Percentiles rank a stretch among this genome's conserved stretches.
Evolutionary conservation across 2,113 vertebrate species (phyloP).

Genomic region (Peromyscus californicus): DNA sequence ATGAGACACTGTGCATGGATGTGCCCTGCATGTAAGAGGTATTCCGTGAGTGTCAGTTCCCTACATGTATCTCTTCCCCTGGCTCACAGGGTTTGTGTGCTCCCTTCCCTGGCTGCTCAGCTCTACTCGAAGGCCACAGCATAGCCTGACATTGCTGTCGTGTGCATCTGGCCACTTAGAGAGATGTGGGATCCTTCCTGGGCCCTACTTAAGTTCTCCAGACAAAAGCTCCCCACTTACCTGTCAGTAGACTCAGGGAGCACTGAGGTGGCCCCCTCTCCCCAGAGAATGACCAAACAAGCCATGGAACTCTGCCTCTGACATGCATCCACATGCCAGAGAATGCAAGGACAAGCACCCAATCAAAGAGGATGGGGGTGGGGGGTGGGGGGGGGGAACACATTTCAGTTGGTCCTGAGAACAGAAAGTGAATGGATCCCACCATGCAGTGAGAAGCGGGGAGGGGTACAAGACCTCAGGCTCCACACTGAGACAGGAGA

Average conservation of each 20-base stretch:
- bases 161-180: too few species aligned
- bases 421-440: not conserved
- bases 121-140: not conserved
- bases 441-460: not conserved
- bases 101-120: not conserved
- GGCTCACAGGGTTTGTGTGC: not conserved
- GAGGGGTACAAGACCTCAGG: not conserved
- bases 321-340: not conserved
- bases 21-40: not conserved
- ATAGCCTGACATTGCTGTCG: not conserved
- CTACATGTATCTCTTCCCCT: not conserved
- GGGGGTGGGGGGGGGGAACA: not conserved
- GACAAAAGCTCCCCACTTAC: not conserved
- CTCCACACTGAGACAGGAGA: not conserved
- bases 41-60: not conserved
- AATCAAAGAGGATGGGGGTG: slow-evolving; percentile 30
- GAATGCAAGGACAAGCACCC: not conserved
- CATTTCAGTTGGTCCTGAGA: not conserved
- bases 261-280: not conserved
- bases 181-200: not conserved
- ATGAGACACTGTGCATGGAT: not conserved
- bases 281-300: not conserved
- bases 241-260: not conserved
- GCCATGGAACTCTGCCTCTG: not conserved
- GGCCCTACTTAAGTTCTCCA: not conserved